Conservation (phyloP, 2,888 invertebrate species). For the Pedicia rivosa region DNA sequence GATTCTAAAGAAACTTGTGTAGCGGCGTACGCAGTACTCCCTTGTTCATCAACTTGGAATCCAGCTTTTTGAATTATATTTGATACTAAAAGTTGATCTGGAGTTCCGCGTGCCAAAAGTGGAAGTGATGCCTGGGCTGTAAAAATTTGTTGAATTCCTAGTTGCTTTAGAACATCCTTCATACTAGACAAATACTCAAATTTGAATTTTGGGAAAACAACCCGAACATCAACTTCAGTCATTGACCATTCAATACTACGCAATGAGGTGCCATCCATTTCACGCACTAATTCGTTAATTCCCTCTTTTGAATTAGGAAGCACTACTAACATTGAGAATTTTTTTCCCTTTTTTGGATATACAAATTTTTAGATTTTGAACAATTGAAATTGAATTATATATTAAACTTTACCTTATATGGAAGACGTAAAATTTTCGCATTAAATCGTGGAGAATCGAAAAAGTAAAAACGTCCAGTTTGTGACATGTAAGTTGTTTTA, state of each 20-base stretch:
- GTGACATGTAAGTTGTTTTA: conserved; percentile 50
- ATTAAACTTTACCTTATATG: too few species aligned
- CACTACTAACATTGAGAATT: conserved; percentile 56
- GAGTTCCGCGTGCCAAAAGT: conserved; percentile 44
- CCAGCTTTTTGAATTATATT: conserved; percentile 60
- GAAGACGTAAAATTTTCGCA: conserved; percentile 54
- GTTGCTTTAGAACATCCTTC: conserved; percentile 38
- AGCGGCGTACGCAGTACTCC: conserved; percentile 51
- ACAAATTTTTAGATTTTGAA: too few species aligned
- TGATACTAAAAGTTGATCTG: conserved; percentile 41
- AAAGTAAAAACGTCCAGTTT: conserved; percentile 45
- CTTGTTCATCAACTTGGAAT: conserved; percentile 60
- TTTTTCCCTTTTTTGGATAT: too few species aligned
- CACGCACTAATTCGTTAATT: conserved; percentile 38
- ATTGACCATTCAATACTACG: conserved; percentile 41
- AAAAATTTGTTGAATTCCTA: conserved; percentile 60
- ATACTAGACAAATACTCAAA: conserved; percentile 51
- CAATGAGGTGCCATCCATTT: conserved; percentile 37
- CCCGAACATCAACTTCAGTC: conserved; percentile 40
- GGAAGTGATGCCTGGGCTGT: conserved; percentile 51
- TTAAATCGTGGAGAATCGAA: conserved; percentile 43
- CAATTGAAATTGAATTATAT: too few species aligned
- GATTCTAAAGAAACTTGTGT: conserved; percentile 53
- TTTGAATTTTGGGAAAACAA: conserved; percentile 56
- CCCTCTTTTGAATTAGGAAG: conserved; percentile 50